Percentiles rank a stretch among this genome's conserved stretches.
Conservation (phyloP, 2,113 vertebrate species). For the Hypocryptadius cinnamomeus region DNA sequence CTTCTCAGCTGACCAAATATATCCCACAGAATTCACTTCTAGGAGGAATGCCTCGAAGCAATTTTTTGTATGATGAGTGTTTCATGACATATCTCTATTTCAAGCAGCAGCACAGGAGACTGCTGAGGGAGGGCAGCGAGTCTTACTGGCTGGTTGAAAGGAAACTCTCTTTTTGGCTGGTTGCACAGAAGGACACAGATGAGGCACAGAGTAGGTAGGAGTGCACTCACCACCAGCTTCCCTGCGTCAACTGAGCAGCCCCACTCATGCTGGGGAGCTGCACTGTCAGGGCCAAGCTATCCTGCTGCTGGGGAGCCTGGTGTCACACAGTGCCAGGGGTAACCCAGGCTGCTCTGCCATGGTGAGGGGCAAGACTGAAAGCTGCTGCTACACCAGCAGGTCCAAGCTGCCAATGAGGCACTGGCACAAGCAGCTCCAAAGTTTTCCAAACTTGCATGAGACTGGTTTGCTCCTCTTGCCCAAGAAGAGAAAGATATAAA, state of each 20-base stretch:
- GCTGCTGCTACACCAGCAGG: rapidly evolving
- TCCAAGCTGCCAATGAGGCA: neutral
- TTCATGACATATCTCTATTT: neutral
- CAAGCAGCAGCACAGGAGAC: neutral
- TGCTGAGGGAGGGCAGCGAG: neutral
- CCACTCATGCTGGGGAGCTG: rapidly evolving
- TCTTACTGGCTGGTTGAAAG: neutral
- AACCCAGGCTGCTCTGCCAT: neutral
- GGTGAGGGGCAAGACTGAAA: neutral
- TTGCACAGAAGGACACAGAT: neutral
- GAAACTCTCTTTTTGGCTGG: neutral
- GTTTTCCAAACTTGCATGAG: neutral
- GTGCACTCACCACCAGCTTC: neutral
- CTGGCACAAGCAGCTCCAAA: neutral
- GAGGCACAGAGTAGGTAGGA: neutral
- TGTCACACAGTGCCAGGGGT: neutral
- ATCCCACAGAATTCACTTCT: neutral
- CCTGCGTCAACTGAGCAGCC: neutral
- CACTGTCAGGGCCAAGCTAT: neutral
- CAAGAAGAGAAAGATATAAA: neutral
- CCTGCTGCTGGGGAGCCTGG: neutral
- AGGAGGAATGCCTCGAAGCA: neutral
- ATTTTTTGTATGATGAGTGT: neutral
- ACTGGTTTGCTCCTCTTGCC: neutral
- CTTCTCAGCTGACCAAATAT: neutral